Percentiles rank a stretch among this genome's conserved stretches.
Evolutionary conservation across 2,113 vertebrate species (phyloP).

Genomic region (Xenopus laevis): DNA sequence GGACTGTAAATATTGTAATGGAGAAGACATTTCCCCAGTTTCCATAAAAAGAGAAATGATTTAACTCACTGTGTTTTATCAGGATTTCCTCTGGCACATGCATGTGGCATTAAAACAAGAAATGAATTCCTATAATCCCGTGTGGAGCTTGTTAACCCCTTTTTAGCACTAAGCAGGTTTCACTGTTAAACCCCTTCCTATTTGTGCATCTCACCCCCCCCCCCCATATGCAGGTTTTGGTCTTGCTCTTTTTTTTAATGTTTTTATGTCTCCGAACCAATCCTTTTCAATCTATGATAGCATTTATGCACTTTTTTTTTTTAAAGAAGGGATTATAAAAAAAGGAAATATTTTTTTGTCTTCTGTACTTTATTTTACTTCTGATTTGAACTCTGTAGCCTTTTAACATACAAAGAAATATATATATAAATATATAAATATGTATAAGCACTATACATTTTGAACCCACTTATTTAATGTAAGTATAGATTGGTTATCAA

Average conservation of each 20-base stretch:
- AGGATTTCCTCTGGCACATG: slow-evolving; percentile 59
- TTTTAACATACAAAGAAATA: slow-evolving; percentile 54
- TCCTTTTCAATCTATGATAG: slow-evolving; percentile 54
- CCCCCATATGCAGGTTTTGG: slow-evolving; percentile 52
- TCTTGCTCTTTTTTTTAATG: slow-evolving; percentile 64
- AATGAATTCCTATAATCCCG: slow-evolving; percentile 51
- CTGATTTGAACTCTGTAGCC: slow-evolving; percentile 57
- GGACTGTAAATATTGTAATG: slow-evolving; percentile 64
- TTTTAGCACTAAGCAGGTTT: slow-evolving; percentile 64
- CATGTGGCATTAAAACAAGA: slow-evolving; percentile 65
- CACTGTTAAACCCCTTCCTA: slow-evolving; percentile 45
- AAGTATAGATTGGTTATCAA: slow-evolving; percentile 33
- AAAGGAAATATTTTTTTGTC: slow-evolving; percentile 50
- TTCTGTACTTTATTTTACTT: slow-evolving; percentile 55
- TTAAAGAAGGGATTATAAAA: slow-evolving; percentile 51
- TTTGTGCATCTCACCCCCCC: slow-evolving; percentile 47
- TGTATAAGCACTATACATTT: slow-evolving; percentile 61
- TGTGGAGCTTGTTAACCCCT: slow-evolving; percentile 54
- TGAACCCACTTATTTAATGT: slow-evolving; percentile 60
- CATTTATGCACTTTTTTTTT: slow-evolving; percentile 62
- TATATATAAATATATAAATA: slow-evolving; percentile 56
- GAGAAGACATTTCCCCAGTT: slow-evolving; percentile 52
- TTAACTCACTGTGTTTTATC: slow-evolving; percentile 56
- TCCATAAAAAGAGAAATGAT: slow-evolving; percentile 26
- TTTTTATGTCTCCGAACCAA: slow-evolving; percentile 61